These are phyloP conservation scores for Tachypleus tridentatus DNA, from an alignment of 1,140 invertebrate species.

Conservation along the genomic window DNA sequence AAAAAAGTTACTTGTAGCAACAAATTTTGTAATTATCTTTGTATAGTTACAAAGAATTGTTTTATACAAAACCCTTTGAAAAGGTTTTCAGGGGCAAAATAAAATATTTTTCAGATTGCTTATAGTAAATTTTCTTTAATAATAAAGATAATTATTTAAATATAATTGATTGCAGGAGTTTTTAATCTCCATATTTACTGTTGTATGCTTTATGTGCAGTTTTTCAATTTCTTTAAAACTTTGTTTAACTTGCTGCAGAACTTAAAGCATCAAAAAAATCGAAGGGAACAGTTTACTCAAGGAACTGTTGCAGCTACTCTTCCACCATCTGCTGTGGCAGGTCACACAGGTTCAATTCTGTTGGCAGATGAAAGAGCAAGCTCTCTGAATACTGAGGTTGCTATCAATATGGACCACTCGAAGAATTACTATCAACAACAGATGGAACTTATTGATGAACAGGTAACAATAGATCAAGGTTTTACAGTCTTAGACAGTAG, in stretches of 20 bases:
- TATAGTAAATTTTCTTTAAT: too few relatives aligned
- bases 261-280: slow-evolving; percentile 84
- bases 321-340: slow-evolving; percentile 52
- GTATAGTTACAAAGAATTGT: too few relatives aligned
- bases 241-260: too few relatives aligned
- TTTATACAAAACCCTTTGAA: too few relatives aligned
- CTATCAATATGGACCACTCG: slow-evolving; percentile 18
- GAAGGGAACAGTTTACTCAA: slow-evolving; percentile 88
- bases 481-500: background rate
- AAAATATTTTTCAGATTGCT: too few relatives aligned
- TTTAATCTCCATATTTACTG: background rate
- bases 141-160: background rate
- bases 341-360: slow-evolving; percentile 45
- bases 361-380: slow-evolving; percentile 45
- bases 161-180: background rate
- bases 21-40: too few relatives aligned
- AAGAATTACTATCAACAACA: slow-evolving; percentile 33
- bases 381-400: slow-evolving; percentile 47
- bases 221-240: slow-evolving; percentile 2
- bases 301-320: slow-evolving; percentile 52
- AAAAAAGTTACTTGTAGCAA: too few relatives aligned
- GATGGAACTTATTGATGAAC: slow-evolving; percentile 68
- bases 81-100: too few relatives aligned
- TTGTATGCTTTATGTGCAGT: slow-evolving; percentile 1
- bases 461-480: slow-evolving; percentile 30